Percentiles rank a stretch among this genome's conserved stretches.
Evolutionary conservation across 2,797 vertebrate genomes (phyloP).

Genomic region (Calcarius lapponicus): DNA sequence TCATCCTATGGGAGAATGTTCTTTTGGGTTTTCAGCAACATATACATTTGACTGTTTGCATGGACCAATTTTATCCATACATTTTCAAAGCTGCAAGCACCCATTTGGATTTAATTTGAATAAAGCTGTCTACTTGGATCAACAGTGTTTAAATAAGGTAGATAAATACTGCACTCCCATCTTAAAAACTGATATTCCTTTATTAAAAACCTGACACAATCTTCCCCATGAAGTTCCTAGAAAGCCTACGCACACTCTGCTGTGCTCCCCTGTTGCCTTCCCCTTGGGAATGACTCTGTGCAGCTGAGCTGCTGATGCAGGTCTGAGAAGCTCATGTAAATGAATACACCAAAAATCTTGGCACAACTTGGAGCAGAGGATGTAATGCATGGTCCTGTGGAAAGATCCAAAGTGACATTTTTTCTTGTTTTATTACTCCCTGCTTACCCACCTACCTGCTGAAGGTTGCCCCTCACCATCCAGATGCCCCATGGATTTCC

Average conservation of each 20-base stretch:
- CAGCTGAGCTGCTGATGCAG: background rate
- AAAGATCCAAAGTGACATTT: background rate
- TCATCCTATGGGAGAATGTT: background rate
- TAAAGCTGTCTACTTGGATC: background rate
- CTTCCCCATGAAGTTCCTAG: fast-evolving
- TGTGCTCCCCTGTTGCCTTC: background rate
- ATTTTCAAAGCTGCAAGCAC: background rate
- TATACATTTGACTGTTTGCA: background rate
- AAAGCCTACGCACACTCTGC: background rate
- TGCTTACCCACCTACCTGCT: background rate
- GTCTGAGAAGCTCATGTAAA: background rate
- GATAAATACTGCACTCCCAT: background rate
- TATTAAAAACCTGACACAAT: background rate
- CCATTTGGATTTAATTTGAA: background rate
- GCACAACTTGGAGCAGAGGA: background rate
- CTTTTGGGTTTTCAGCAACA: background rate
- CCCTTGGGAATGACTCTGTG: fast-evolving
- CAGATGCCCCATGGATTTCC: background rate
- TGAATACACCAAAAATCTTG: background rate
- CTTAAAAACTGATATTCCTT: background rate
- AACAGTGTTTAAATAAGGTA: background rate
- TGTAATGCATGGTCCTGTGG: background rate
- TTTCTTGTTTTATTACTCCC: background rate
- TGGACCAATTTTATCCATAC: background rate
- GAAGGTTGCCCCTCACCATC: background rate